Conservation (phyloP, 2,113 vertebrate species). For the Siphamia tubifer region DNA sequence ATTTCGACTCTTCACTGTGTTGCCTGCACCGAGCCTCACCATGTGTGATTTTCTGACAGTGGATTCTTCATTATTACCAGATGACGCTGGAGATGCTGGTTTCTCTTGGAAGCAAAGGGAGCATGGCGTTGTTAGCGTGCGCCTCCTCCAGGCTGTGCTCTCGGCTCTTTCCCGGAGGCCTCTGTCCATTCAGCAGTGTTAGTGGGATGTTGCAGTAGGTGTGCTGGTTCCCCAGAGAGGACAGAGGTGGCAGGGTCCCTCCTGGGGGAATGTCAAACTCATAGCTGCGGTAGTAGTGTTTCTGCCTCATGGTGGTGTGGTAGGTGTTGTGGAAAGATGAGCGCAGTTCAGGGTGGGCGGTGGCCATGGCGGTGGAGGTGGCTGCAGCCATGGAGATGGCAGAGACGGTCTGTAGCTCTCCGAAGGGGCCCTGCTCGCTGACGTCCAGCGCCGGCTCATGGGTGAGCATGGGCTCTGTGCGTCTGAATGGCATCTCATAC, state of each 20-base stretch:
- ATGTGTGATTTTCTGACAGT: conserved; percentile 53
- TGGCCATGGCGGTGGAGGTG: conserved; percentile 96
- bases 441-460: conserved; percentile 95
- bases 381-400: conserved; percentile 98
- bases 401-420: conserved; percentile 97
- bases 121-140: conserved; percentile 97
- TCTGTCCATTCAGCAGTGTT: conserved; percentile 97
- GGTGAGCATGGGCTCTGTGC: conserved; percentile 92
- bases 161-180: conserved; percentile 91
- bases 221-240: conserved; percentile 97
- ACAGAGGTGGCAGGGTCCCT: conserved; percentile 91
- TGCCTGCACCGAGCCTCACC: conserved; percentile 31
- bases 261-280: conserved; percentile 94
- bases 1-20: background rate
- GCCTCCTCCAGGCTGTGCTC: conserved; percentile 96
- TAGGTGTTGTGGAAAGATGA: conserved; percentile 97
- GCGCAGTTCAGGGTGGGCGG: conserved; percentile 96
- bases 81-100: conserved; percentile 99
- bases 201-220: conserved; percentile 99
- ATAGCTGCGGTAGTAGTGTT: conserved; percentile 99
- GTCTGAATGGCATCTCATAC: conserved; percentile 98
- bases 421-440: conserved; percentile 96
- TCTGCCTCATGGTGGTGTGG: conserved; percentile 98
- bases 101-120: conserved; percentile 96
- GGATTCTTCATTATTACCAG: conserved; percentile 83